A percentile compares a stretch with the other conserved stretches of the same genome.
Evolutionary conservation across 2,888 invertebrate species (phyloP).

Genomic region (Philaethria dido): DNA sequence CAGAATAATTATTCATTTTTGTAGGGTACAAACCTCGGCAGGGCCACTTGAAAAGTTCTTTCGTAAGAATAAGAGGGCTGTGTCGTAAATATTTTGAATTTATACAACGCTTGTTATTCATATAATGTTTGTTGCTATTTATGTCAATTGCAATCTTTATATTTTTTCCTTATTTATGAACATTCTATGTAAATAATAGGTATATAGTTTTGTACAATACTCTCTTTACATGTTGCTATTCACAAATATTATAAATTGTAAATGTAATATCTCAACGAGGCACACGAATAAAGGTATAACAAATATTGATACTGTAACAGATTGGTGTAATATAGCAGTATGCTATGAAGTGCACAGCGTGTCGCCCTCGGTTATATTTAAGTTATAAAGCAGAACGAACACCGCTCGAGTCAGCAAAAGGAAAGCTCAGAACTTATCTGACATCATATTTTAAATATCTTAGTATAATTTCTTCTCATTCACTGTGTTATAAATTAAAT

Average conservation of each 20-base stretch:
- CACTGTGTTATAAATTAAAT: neutral
- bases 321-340: neutral
- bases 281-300: neutral
- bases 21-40: conserved; percentile 63
- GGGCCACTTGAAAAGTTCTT: conserved; percentile 66
- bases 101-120: conserved; percentile 52
- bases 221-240: neutral
- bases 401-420: neutral
- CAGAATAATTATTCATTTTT: conserved; percentile 81
- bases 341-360: conserved; percentile 4
- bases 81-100: conserved; percentile 46
- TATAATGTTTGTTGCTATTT: conserved; percentile 15
- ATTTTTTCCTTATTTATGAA: neutral
- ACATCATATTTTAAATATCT: neutral
- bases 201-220: neutral
- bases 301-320: neutral
- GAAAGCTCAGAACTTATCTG: neutral
- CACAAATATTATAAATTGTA: neutral
- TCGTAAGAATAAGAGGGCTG: conserved; percentile 44
- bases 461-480: neutral
- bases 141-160: conserved; percentile 3
- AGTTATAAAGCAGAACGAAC: conserved; percentile 3
- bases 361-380: neutral
- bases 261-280: neutral
- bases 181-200: neutral